Base-by-base conservation (phyloP, 2,113 vertebrate genomes). In the Myiozetetes cayanensis region DNA sequence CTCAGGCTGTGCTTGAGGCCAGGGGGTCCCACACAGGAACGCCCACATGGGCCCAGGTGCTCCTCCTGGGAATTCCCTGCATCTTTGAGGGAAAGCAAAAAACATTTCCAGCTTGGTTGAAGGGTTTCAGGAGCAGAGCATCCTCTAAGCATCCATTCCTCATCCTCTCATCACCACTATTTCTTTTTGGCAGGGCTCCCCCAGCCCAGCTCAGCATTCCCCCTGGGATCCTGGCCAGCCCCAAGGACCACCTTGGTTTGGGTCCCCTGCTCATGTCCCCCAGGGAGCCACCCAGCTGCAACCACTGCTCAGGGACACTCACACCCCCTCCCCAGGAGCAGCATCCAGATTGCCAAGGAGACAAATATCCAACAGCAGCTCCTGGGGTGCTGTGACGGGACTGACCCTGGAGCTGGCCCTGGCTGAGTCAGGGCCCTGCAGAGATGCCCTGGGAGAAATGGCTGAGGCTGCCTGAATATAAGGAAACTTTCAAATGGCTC, bases 401-500 rank as follows among this genome's bases (percentile, higher is more conserved):
- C 9, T 5, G 5, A n/a, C 4, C 6, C 53, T 4, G 0, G 44
- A 18, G 39, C 37, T 4, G 14, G 35, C 37, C 49, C 39, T 1
- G 10, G 19, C 71, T 9, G 41, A 7, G 44, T 6, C 16, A 6
- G 63, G 41, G 8, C 41, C 21, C 24, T 17, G 2, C 80, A 78
- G 27, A 50, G 72, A 6, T 5, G 59, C 49, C 43, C 28, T 30
- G 10, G 44, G 0, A 41, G 31, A 39, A 35, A 30, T 24, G 63
- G 46, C 18, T 24, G 61, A 56, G 28, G 21, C 85, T 83, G 37
- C 12, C n/a, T 53, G 10, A 71, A 11, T 4, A 12, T 0, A 46
- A 90, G 73, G 47, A 84, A 97, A 96, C 85, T 94, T 96, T 84
- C 14, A 77, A 90, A 89, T 10, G 91, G 84, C 80, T 93, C 95